These are phyloP conservation scores for Erethizon dorsatum DNA, from an alignment of 2,797 vertebrate species.

Conservation along the genomic window DNA sequence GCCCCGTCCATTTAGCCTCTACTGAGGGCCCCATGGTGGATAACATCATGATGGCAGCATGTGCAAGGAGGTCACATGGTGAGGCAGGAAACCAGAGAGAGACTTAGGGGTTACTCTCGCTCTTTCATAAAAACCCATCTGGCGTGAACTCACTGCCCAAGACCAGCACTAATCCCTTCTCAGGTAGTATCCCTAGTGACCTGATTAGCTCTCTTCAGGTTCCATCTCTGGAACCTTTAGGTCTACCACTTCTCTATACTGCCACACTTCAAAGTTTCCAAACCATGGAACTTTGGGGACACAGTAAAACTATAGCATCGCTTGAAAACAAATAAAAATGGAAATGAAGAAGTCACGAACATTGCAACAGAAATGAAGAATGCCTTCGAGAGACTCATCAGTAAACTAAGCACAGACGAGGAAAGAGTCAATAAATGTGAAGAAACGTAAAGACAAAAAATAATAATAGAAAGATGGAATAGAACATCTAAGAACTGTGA, in stretches of 20 bases:
- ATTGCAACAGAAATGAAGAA: neutral
- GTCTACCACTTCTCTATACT: too few relatives aligned
- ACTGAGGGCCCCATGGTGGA: neutral
- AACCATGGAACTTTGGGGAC: neutral
- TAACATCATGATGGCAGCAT: neutral
- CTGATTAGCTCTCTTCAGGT: neutral
- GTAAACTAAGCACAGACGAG: neutral
- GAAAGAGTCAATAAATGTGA: neutral
- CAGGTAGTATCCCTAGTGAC: neutral
- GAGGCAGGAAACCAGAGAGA: neutral
- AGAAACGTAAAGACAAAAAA: neutral
- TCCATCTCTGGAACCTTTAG: neutral
- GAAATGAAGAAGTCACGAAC: neutral
- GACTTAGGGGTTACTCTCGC: neutral
- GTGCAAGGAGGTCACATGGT: neutral
- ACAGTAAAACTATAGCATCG: neutral
- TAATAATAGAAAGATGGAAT: neutral
- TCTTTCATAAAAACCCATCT: neutral
- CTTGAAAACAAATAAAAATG: neutral
- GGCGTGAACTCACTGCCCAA: neutral
- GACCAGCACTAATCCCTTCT: neutral
- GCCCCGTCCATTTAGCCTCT: neutral
- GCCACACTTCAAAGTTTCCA: neutral
- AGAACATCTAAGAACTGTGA: neutral
- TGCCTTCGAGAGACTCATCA: neutral